Percentiles rank a stretch among this genome's conserved stretches.
Evolutionary conservation across 2,113 vertebrate genomes (phyloP).

Genomic region (Heterotilapia buettikoferi): DNA sequence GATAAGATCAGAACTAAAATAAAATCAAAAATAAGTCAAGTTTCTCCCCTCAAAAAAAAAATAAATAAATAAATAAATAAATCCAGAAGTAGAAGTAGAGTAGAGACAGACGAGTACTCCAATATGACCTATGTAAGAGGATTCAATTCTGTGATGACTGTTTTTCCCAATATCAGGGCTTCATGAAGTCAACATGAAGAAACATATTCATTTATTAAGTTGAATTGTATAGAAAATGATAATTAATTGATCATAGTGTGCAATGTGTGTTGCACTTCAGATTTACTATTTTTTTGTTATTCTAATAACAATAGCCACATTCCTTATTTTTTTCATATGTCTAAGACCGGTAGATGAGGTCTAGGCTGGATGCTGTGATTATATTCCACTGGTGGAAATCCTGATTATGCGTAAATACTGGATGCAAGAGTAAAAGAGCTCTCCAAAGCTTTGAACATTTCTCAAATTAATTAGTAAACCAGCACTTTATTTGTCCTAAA

Average conservation of each 20-base stretch:
- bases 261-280: neutral
- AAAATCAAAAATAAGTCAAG: rapidly evolving
- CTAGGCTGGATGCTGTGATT: neutral
- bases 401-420: neutral
- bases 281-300: rapidly evolving
- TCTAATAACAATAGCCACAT: rapidly evolving
- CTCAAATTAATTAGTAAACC: neutral
- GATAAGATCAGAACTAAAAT: neutral
- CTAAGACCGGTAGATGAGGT: rapidly evolving
- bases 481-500: neutral
- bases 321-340: neutral
- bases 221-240: neutral
- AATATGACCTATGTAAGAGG: neutral
- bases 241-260: neutral
- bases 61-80: rapidly evolving
- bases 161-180: neutral
- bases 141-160: neutral
- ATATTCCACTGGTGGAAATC: rapidly evolving
- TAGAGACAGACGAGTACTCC: neutral
- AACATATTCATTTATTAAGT: neutral
- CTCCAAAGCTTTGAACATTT: neutral
- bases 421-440: neutral
- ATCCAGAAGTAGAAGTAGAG: neutral
- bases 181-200: neutral
- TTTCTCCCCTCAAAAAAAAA: neutral